phyloP scores from a whole-genome alignment of 2,797 vertebrate species.

The Rhinatrema bivittatum region DNA sequence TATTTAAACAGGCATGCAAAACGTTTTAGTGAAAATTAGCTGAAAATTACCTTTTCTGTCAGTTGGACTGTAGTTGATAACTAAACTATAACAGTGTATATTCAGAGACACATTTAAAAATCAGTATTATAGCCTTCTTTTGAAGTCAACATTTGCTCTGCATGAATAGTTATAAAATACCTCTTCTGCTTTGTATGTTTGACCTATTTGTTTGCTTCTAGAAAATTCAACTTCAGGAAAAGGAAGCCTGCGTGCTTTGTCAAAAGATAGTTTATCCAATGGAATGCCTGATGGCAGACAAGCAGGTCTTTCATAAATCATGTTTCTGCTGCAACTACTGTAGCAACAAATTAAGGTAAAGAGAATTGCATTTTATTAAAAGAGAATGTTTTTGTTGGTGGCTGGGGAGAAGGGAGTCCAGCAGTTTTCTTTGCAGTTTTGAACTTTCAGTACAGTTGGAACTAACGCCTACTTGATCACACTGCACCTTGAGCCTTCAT shows the following conservation, averaged over 20 bases:
- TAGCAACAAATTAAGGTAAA: slow-evolving; percentile 86
- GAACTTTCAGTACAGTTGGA: too few relatives aligned
- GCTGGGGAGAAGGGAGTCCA: too few relatives aligned
- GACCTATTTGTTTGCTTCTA: slow-evolving; percentile 33
- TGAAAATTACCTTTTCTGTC: too few relatives aligned
- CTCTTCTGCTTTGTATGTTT: slow-evolving; percentile 4
- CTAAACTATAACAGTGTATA: too few relatives aligned
- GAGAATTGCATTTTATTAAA: not conserved
- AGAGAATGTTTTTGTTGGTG: not conserved
- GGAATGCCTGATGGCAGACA: slow-evolving; percentile 89
- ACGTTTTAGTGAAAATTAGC: too few relatives aligned
- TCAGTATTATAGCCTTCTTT: too few relatives aligned
- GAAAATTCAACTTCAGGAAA: slow-evolving; percentile 79
- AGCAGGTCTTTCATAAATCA: slow-evolving; percentile 92
- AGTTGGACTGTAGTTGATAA: too few relatives aligned
- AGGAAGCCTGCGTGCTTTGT: slow-evolving; percentile 81
- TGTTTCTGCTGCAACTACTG: slow-evolving; percentile 95
- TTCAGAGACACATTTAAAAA: too few relatives aligned
- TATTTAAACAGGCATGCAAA: too few relatives aligned
- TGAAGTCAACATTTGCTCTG: not conserved
- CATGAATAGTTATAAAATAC: not conserved
- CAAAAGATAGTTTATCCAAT: slow-evolving; percentile 91
- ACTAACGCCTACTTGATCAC: too few relatives aligned
- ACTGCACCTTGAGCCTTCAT: too few relatives aligned
- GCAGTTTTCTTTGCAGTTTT: too few relatives aligned